These are phyloP conservation scores for Latrodectus geometricus DNA, from an alignment of 1,140 invertebrate species.

Conservation along the genomic window DNA sequence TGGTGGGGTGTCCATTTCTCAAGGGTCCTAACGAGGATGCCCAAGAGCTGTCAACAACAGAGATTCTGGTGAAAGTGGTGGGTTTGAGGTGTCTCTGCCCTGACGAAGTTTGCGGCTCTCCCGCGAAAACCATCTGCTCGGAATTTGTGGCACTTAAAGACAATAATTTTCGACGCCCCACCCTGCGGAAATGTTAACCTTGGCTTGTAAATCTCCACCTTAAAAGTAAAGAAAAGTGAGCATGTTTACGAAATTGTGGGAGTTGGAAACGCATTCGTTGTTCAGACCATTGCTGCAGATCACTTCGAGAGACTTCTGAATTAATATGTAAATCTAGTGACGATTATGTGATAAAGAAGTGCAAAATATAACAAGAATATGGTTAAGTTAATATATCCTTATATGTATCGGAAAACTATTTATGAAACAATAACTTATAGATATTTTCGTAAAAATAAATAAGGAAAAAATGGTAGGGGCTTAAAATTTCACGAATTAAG, in stretches of 20 bases:
- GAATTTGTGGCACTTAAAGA: conserved; percentile 33
- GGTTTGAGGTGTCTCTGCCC: conserved; percentile 4
- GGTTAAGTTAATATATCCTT: no score
- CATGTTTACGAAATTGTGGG: no score
- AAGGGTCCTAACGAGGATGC: neutral
- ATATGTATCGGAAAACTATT: no score
- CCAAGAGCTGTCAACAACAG: neutral
- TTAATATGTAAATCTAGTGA: no score
- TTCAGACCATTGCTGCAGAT: neutral
- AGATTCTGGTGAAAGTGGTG: neutral
- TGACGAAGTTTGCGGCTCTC: conserved; percentile 5
- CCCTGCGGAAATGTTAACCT: neutral
- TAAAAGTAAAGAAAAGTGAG: neutral
- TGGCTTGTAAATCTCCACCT: neutral
- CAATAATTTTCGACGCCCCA: neutral
- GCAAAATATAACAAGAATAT: no score
- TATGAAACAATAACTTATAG: no score
- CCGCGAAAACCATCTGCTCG: conserved; percentile 27
- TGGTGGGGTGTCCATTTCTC: conserved; percentile 3
- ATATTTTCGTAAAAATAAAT: no score
- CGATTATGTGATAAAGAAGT: no score
- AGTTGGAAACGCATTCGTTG: neutral
- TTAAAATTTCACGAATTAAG: no score
- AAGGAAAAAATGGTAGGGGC: no score
- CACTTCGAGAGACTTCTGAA: no score